phyloP scores from a whole-genome alignment of 2,113 vertebrate species.

The Microcebus tavaratra region DNA sequence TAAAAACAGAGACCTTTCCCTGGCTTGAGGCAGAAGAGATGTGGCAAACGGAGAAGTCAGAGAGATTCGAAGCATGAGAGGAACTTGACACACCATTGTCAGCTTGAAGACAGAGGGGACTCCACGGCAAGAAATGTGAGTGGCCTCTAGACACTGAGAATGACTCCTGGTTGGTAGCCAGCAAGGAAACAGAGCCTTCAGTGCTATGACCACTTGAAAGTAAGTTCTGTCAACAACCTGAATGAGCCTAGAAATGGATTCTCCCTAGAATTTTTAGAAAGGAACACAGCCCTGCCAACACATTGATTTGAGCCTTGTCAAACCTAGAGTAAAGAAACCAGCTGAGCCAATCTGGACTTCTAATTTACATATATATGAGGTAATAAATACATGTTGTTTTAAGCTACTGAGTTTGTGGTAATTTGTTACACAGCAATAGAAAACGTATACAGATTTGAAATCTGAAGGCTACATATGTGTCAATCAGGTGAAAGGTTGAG shows the following conservation, averaged over 20 bases:
- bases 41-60: background rate
- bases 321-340: background rate
- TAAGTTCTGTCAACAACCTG: background rate
- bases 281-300: background rate
- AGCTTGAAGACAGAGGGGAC: background rate
- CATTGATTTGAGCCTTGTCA: background rate
- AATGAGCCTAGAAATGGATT: background rate
- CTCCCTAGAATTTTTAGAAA: background rate
- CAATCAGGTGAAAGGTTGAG: background rate
- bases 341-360: background rate
- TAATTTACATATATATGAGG: background rate
- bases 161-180: background rate
- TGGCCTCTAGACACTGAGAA: background rate
- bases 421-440: background rate
- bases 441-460: background rate
- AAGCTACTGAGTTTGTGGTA: background rate
- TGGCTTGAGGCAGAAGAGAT: background rate
- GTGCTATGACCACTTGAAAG: background rate
- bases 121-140: background rate
- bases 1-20: background rate
- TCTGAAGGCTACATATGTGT: background rate
- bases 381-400: background rate
- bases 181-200: background rate
- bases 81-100: background rate
- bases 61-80: background rate